Conservation (phyloP, 2,888 invertebrate species). For the Andrena marginata region DNA sequence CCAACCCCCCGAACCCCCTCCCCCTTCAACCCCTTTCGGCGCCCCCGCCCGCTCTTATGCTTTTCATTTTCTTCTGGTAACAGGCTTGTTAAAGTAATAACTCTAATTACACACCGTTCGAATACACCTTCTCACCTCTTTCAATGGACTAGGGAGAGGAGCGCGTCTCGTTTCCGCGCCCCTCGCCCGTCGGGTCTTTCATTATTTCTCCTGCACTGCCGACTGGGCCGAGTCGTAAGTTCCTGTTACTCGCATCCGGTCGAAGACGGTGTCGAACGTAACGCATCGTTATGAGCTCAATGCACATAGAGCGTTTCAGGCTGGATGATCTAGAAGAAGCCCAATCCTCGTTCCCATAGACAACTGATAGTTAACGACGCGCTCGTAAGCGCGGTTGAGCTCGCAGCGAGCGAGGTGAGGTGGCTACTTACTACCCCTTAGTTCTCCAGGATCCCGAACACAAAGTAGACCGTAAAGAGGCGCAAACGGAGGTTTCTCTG, state of each 20-base stretch:
- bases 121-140: slow-evolving; percentile 80
- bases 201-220: slow-evolving; percentile 43
- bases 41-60: slow-evolving; percentile 54
- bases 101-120: slow-evolving; percentile 78
- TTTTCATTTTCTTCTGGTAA: slow-evolving; percentile 71
- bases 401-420: too few species aligned
- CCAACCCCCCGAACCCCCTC: background rate
- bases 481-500: slow-evolving; percentile 17
- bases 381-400: too few species aligned
- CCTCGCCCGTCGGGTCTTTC: slow-evolving; percentile 16
- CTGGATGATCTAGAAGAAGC: too few species aligned
- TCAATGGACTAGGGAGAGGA: slow-evolving; percentile 63
- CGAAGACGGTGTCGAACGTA: slow-evolving; percentile 57
- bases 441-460: background rate
- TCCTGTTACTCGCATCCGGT: slow-evolving; percentile 70
- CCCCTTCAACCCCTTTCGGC: slow-evolving; percentile 14
- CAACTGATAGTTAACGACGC: too few species aligned
- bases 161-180: slow-evolving; percentile 47
- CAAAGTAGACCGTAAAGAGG: background rate
- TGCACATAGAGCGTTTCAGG: slow-evolving; percentile 25
- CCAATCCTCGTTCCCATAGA: too few species aligned
- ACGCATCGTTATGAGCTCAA: slow-evolving; percentile 52
- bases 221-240: slow-evolving; percentile 59
- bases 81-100: slow-evolving; percentile 81
- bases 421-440: background rate